phyloP scores from a whole-genome alignment of 2,888 invertebrate species.

The Gastracanthus pulcherrimus region DNA sequence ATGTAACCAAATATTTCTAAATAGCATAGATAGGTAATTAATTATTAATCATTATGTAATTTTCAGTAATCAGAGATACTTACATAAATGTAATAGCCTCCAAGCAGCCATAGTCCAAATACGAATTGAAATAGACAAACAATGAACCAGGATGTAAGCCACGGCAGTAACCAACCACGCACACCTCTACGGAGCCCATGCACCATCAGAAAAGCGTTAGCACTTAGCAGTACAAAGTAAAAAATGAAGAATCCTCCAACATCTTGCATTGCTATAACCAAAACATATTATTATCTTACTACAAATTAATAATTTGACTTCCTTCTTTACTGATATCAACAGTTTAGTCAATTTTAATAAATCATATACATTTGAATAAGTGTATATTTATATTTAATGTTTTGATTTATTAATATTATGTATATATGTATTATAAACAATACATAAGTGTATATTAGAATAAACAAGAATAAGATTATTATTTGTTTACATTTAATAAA shows the following conservation, averaged over 20 bases:
- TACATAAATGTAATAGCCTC: constrained; percentile 95
- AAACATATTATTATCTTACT: neutral
- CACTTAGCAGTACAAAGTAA: constrained; percentile 80
- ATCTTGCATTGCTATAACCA: constrained; percentile 85
- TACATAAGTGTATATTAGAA: no score
- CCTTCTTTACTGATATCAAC: neutral
- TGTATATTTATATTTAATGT: no score
- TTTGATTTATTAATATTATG: no score
- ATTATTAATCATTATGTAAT: neutral
- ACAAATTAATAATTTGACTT: neutral
- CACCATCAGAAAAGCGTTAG: constrained; percentile 81
- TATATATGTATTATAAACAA: no score
- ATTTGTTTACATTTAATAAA: no score
- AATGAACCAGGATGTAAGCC: constrained; percentile 85
- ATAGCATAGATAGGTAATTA: neutral
- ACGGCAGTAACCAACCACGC: constrained; percentile 90
- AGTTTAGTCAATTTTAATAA: neutral
- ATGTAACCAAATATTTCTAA: neutral
- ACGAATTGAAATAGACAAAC: constrained; percentile 87
- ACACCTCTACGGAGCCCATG: constrained; percentile 84
- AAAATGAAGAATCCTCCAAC: constrained; percentile 84
- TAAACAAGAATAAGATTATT: no score
- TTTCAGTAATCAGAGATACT: constrained; percentile 75
- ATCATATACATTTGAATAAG: no score
- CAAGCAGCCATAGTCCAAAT: constrained; percentile 91